Conservation (phyloP, 1,140 invertebrate species). For the Phenacoccus solenopsis region DNA sequence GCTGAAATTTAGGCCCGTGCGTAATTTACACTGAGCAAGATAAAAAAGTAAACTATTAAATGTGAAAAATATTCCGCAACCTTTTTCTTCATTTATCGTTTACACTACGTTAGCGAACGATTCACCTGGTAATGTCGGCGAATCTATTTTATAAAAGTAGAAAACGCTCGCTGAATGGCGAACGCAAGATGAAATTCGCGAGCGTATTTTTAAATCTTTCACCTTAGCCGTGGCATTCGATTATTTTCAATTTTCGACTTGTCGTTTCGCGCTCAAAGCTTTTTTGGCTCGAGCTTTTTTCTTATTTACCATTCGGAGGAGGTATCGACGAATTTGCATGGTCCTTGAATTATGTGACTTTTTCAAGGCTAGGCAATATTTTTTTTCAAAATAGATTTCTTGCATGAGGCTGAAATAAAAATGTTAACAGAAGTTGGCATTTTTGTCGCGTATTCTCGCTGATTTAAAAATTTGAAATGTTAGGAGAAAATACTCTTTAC, state of each 20-base stretch:
- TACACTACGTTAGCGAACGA: not conserved
- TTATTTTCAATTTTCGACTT: not conserved
- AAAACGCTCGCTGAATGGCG: not conserved
- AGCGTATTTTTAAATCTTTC: not conserved
- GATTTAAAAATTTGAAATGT: too few species aligned
- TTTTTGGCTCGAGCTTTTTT: not conserved
- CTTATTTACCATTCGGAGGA: too few species aligned
- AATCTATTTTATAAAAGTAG: not conserved
- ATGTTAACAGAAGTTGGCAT: too few species aligned
- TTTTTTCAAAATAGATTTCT: too few species aligned
- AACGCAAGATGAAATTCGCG: not conserved
- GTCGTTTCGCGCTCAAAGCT: not conserved
- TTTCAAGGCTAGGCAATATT: too few species aligned
- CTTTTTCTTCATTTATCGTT: not conserved
- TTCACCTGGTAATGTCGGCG: not conserved
- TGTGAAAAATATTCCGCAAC: not conserved
- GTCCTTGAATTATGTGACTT: too few species aligned
- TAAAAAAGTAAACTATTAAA: conserved; percentile 4
- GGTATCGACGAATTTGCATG: too few species aligned
- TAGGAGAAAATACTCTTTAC: too few species aligned
- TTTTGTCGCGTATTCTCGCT: too few species aligned
- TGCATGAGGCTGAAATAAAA: too few species aligned
- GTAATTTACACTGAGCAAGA: not conserved
- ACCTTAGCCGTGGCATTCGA: not conserved
- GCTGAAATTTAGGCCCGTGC: too few species aligned